Conservation (phyloP, 2,113 vertebrate species). For the Tragelaphus scriptus region DNA sequence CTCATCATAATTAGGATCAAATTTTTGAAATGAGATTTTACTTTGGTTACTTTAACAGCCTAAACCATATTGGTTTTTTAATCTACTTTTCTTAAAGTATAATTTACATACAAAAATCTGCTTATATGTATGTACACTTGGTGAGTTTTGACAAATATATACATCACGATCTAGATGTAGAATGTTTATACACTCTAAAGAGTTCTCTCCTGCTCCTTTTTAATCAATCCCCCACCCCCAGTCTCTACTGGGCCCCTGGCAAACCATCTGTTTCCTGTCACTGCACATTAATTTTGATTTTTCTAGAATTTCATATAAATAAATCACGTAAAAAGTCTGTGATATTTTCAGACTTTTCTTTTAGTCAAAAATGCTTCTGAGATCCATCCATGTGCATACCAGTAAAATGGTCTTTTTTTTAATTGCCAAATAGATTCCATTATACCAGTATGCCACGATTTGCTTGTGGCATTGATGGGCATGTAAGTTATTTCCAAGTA, state of each 20-base stretch:
- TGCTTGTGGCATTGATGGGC: neutral
- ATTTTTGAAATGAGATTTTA: constrained; percentile 6
- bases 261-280: neutral
- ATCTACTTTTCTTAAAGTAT: neutral
- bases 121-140: neutral
- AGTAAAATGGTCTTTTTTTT: neutral
- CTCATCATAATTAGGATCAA: neutral
- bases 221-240: neutral
- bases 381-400: neutral
- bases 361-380: neutral
- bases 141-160: neutral
- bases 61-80: constrained; percentile 5
- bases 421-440: neutral
- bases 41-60: neutral
- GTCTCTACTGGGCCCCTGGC: neutral
- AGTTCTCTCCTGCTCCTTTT: neutral
- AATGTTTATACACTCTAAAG: neutral
- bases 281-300: neutral
- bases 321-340: neutral
- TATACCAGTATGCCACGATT: neutral
- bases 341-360: neutral
- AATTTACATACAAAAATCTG: neutral
- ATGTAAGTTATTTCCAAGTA: neutral
- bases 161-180: neutral
- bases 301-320: constrained; percentile 14